Evolutionary conservation across 2,113 vertebrate species (phyloP), one percentile per base, ranked within the genome.

Genomic region (Numida meleagris): DNA sequence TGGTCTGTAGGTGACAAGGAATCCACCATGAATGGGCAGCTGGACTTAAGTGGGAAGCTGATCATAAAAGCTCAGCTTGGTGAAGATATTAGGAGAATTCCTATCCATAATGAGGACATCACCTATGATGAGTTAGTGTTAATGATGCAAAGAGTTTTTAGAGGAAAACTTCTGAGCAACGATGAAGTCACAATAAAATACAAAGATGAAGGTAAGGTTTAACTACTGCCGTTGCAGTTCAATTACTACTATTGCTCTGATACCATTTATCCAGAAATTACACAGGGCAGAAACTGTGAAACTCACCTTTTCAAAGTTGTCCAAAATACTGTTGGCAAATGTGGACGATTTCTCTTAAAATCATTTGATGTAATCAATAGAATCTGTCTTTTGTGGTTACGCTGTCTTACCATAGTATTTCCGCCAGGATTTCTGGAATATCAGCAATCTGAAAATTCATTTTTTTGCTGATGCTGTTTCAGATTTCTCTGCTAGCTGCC

Each of bases 101-200:
- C 99, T 70, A 99, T 99, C 96, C 99, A 99, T 93, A 99, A 99
- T 96, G 99, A 99, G 97, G 99, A 99, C 96, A 99, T 99, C 87
- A 99, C 99, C 57, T 99, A 99, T 14, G 99, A 99, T 95, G 99
- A 99, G 88, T 98, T 99, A 96, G 98, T 99, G 95, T 97, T 99
- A 92, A 99, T 99, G 99, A 99, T 99, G 99, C 99, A 99, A n/a
- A 98, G 99, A 63, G 99, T 99, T 90, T 99, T 99, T 95, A 98
- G 99, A 91, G 99, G 99, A 68, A 99, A 99, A 96, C 98, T 99
- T 96, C 98, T 99, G 93, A 99, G 99, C 96, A 99, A 98, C 61
- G 99, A 99, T 55, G 99, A 99, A 98, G 99, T 99, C 90, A 98
- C 98, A 96, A 99, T 99, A 98, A 99, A 99, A 96, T 99, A 99